These are phyloP conservation scores for western clawed frog (Xenopus tropicalis) DNA, from an alignment of 2,113 vertebrate genomes.

Conservation along the genomic window UCB_Xtro_10.0 CM004445.2:25969001-25969500, in stretches of 20 bases:
- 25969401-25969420: slow-evolving; percentile 30
- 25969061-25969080: slow-evolving; percentile 38
- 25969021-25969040: slow-evolving; percentile 26
- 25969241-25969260: too few species aligned
- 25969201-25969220: not conserved
- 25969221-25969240: not conserved
- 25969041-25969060: slow-evolving; percentile 44
- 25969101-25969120: slow-evolving; percentile 31
- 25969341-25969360: slow-evolving; percentile 48
- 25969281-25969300: not conserved
- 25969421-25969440: slow-evolving; percentile 60
- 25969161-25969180: not conserved
- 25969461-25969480: slow-evolving; percentile 67
- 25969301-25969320: slow-evolving; percentile 44
- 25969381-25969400: slow-evolving; percentile 48
- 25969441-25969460: slow-evolving; percentile 63
- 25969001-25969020: slow-evolving; percentile 40
- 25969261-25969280: too few species aligned
- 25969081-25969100: slow-evolving; percentile 22
- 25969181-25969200: not conserved
- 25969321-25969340: slow-evolving; percentile 52
- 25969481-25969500: slow-evolving; percentile 71
- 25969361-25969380: slow-evolving; percentile 48
- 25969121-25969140: slow-evolving; percentile 29
- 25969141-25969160: not conserved